Percentiles rank a stretch among this genome's conserved stretches.
These are phyloP conservation scores for Aplysina aerophoba DNA, from an alignment of 37 sponge, comb jelly and placozoan species.

Conservation along the genomic window DNA sequence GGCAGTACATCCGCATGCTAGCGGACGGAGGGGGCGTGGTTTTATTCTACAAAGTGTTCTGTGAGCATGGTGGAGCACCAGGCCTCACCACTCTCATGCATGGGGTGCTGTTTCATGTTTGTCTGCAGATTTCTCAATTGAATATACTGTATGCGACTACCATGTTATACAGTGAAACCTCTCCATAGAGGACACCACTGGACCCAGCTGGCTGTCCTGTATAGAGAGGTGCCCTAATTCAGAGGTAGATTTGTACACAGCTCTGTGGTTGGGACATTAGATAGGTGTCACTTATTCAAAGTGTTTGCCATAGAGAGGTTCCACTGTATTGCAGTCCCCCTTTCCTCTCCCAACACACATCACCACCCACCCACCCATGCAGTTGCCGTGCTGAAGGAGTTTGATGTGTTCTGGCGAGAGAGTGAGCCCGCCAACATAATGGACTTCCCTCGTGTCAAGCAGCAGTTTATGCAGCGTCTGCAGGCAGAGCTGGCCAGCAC, in stretches of 20 bases:
- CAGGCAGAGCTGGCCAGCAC: neutral
- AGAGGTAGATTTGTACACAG: too few species aligned
- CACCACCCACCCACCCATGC: neutral
- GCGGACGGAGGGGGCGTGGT: neutral
- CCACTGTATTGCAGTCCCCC: neutral
- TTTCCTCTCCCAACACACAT: neutral
- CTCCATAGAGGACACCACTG: too few species aligned
- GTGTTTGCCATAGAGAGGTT: too few species aligned
- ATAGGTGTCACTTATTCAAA: too few species aligned
- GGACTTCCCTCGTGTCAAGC: constrained; percentile 68
- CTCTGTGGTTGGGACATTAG: too few species aligned
- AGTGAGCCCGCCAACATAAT: constrained; percentile 83
- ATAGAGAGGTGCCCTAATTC: too few species aligned
- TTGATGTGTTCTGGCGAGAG: constrained; percentile 77
- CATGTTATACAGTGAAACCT: too few species aligned
- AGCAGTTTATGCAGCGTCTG: constrained; percentile 27
- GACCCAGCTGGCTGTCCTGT: too few species aligned
- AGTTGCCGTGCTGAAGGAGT: constrained; percentile 51
- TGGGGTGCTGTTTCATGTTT: too few species aligned
- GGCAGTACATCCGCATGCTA: neutral
- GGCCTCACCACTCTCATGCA: too few species aligned
- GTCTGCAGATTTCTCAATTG: too few species aligned
- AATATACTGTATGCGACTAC: too few species aligned
- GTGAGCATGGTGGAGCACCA: constrained; percentile 26
- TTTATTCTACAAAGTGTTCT: constrained; percentile 10